Evolutionary conservation across 2,113 vertebrate genomes (phyloP), one percentile per base, ranked within the genome.

Genomic region (Dicrurus megarhynchus): DNA sequence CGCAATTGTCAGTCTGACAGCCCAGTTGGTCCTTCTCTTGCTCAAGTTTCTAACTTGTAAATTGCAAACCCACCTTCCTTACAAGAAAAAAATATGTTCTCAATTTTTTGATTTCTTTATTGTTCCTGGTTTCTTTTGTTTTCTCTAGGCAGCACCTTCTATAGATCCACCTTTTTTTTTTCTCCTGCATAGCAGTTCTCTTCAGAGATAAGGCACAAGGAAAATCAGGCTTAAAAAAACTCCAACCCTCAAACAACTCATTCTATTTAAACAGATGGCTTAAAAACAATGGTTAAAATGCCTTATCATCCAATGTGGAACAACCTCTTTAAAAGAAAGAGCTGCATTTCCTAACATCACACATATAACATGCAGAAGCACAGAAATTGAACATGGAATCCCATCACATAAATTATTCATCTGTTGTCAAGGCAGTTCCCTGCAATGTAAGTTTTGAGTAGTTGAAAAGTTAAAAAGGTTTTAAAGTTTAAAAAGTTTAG

Each of bases 391-490:
- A 86, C 75, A 71, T 77, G 46, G 57, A 95, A 87, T 92, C 80
- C 75, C 87, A 84, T 64, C 44, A 73, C 59, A 87, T 94, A 86
- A 87, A 90, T 92, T 83, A 96, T 95, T 85, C 35, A 92, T 71
- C 80, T 3, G 15, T 69, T 95, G 47, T 46, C 90, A 88, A 94
- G 91, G 56, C 86, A 83, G 28, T 77, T 89, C 52, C 61, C 59
- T 93, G 44, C 46, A 87, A 76, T 47, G 9, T 52, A 73, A 63
- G 71, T 77, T 95, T 70, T 77, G 61, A 90, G 85, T 42, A 74
- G 85, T 16, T 83, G 50, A 76, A 93, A 89, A 78, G 47, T 87
- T 93, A 10, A 89, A 89, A 94, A 55, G 67, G n/a, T 80, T 94
- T 83, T 80, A 69, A 91, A 86, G 67, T 73, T 73, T 52, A 24